phyloP scores from a whole-genome alignment of 64 coral and sea anemone genomes.

The Stichodactyla helianthus region DNA sequence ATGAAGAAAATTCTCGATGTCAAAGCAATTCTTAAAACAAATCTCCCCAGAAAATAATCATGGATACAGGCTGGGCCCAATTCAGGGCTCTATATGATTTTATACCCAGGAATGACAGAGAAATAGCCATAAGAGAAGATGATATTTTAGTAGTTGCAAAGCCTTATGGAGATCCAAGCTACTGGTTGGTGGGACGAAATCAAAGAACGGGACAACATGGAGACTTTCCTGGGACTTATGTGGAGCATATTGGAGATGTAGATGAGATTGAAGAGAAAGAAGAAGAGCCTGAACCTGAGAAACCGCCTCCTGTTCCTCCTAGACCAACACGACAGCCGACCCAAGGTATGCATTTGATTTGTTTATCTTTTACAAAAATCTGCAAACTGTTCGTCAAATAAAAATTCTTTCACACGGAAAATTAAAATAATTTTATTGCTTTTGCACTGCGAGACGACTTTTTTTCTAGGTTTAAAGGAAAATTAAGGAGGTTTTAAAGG shows the following conservation, averaged over 20 bases:
- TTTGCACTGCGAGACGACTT: background rate
- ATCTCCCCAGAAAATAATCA: background rate
- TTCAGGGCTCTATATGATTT: constrained; percentile 29
- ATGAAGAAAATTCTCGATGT: background rate
- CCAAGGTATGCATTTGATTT: background rate
- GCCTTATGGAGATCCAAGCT: constrained; percentile 30
- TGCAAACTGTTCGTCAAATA: background rate
- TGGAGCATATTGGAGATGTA: constrained; percentile 75
- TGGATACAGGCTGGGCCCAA: constrained; percentile 54
- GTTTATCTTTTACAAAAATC: background rate
- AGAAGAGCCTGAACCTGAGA: constrained; percentile 19
- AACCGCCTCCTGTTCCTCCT: constrained; percentile 60
- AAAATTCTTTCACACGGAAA: background rate
- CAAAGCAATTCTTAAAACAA: background rate
- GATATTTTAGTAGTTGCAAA: constrained; percentile 74
- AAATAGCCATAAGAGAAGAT: constrained; percentile 65
- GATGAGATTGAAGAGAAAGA: constrained; percentile 35
- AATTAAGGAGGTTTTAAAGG: background rate
- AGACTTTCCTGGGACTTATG: constrained; percentile 81
- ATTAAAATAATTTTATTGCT: background rate
- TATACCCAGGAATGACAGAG: constrained; percentile 46
- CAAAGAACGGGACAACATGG: constrained; percentile 60
- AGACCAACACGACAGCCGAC: background rate
- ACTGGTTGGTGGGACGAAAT: constrained; percentile 73
- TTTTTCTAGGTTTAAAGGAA: background rate